These are phyloP conservation scores for Amphiduros pacificus DNA, from an alignment of 2,888 invertebrate genomes.

Conservation along the genomic window DNA sequence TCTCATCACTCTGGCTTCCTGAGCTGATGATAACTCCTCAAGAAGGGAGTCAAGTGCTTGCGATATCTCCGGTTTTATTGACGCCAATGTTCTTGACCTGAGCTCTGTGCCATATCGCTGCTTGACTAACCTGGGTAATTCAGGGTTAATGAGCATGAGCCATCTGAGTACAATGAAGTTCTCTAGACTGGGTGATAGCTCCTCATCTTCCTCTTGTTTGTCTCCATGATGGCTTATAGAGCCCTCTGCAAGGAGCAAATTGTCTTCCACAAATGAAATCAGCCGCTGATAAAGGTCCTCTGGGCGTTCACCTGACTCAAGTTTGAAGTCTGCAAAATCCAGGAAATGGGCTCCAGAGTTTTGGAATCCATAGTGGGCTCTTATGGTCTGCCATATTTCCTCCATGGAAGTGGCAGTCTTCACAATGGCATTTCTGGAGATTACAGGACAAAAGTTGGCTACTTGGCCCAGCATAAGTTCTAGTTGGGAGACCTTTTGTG, in stretches of 20 bases:
- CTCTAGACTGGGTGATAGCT: conserved; percentile 28
- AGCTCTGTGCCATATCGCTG: conserved; percentile 33
- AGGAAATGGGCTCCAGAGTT: conserved; percentile 33
- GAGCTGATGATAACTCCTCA: conserved; percentile 30
- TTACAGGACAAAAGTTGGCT: conserved; percentile 26
- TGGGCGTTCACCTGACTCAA: conserved; percentile 28
- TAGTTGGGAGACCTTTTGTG: conserved; percentile 24
- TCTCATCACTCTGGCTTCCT: too few species aligned
- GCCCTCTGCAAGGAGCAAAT: conserved; percentile 19
- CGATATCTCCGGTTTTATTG: conserved; percentile 32
- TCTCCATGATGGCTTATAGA: conserved; percentile 17
- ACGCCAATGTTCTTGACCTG: conserved; percentile 29
- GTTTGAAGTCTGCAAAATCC: conserved; percentile 24
- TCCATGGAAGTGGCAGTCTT: conserved; percentile 4
- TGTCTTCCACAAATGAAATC: conserved; percentile 30
- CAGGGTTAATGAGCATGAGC: conserved; percentile 23
- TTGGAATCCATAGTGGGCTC: conserved; percentile 36
- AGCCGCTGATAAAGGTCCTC: conserved; percentile 30
- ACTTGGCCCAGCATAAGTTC: conserved; percentile 31
- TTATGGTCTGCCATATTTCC: conserved; percentile 25
- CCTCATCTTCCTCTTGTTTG: conserved; percentile 16
- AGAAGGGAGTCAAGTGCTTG: conserved; percentile 30
- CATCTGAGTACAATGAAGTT: conserved; percentile 30
- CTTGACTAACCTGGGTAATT: conserved; percentile 28
- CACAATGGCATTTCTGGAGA: conserved; percentile 18